Conservation (phyloP, 2,113 vertebrate species). For the Gadus macrocephalus region DNA sequence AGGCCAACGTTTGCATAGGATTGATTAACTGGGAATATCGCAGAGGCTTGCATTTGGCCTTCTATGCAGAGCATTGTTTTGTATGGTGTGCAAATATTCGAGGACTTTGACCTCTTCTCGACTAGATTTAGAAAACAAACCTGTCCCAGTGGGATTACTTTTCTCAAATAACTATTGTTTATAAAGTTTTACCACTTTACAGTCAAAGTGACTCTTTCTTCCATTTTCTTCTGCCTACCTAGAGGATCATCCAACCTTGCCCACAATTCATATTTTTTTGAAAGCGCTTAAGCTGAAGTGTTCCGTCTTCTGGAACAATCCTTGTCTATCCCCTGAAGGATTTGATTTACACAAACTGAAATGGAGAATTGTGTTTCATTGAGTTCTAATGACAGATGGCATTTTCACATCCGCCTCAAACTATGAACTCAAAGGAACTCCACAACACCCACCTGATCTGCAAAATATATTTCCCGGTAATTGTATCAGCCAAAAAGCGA, state of each 20-base stretch:
- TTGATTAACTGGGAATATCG: conserved; percentile 14
- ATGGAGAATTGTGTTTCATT: conserved; percentile 64
- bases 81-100: conserved; percentile 16
- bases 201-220: conserved; percentile 2
- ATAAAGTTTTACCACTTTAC: conserved; percentile 18
- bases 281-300: conserved; percentile 58
- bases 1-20: conserved; percentile 4
- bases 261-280: conserved; percentile 47
- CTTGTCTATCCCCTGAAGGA: conserved; percentile 59
- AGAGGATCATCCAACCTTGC: conserved; percentile 29
- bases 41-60: conserved; percentile 27
- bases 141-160: conserved; percentile 1
- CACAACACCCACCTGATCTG: conserved; percentile 51
- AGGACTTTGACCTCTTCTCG: conserved; percentile 27
- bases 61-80: conserved; percentile 25
- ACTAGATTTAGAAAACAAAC: conserved; percentile 15
- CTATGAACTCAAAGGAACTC: conserved; percentile 49
- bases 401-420: conserved; percentile 63
- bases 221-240: conserved; percentile 19
- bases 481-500: conserved; percentile 30
- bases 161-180: background rate
- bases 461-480: conserved; percentile 42
- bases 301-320: conserved; percentile 66
- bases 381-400: conserved; percentile 71
- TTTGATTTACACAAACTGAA: conserved; percentile 62